Conservation (phyloP, 1,140 invertebrate species). For the Contarinia nasturtii region DNA sequence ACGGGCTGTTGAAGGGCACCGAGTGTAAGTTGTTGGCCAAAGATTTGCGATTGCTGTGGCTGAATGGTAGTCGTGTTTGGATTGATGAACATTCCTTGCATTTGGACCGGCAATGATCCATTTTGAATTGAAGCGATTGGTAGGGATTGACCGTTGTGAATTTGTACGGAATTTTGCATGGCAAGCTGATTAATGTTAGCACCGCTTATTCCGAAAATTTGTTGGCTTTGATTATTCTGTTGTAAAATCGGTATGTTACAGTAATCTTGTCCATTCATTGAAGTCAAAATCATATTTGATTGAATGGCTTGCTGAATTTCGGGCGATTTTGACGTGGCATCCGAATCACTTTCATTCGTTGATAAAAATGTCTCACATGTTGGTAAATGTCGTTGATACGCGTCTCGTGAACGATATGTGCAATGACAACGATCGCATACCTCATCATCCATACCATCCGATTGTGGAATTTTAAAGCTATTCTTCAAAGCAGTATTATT, state of each 20-base stretch:
- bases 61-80: too few relatives aligned
- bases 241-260: not conserved
- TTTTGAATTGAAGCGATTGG: not conserved
- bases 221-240: not conserved
- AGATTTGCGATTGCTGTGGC: not conserved
- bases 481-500: not conserved
- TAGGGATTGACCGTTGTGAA: not conserved
- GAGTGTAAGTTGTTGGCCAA: not conserved
- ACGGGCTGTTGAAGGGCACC: not conserved
- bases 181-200: not conserved
- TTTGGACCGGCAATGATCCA: not conserved
- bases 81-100: conserved; percentile 1
- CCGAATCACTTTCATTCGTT: conserved; percentile 56
- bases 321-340: conserved; percentile 14
- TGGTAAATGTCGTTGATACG: conserved; percentile 62
- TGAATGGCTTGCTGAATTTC: not conserved
- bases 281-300: not conserved
- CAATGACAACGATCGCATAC: conserved; percentile 74
- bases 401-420: conserved; percentile 71
- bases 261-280: conserved; percentile 4
- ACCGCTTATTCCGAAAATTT: not conserved
- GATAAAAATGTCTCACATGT: conserved; percentile 54
- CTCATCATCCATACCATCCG: conserved; percentile 62
- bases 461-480: conserved; percentile 36
- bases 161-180: not conserved